Conservation (phyloP, 2,113 vertebrate species). For the Struthio camelus region DNA sequence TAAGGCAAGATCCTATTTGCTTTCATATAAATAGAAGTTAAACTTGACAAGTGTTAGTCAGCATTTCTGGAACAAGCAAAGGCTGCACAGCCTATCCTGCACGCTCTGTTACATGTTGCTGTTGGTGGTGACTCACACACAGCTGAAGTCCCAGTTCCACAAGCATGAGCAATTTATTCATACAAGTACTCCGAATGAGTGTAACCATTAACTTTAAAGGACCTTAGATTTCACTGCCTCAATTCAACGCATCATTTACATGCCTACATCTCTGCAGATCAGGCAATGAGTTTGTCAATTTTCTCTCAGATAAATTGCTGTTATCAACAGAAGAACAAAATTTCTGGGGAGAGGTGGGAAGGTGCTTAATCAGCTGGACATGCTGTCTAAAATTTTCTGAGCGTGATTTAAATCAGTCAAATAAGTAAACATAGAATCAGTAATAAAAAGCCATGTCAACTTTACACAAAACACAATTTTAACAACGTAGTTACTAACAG, state of each 20-base stretch:
- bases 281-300: neutral
- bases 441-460: neutral
- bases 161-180: neutral
- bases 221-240: neutral
- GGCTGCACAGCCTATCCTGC: neutral
- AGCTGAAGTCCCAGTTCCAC: neutral
- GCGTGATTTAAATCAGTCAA: neutral
- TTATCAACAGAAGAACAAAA: neutral
- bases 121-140: neutral
- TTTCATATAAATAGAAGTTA: slow-evolving; percentile 24
- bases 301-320: neutral
- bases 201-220: neutral
- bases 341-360: neutral
- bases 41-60: neutral
- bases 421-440: neutral
- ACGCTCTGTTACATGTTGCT: neutral
- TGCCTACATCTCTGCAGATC: neutral
- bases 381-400: neutral
- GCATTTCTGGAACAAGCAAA: neutral
- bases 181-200: neutral
- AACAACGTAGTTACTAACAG: neutral
- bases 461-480: neutral
- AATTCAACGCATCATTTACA: neutral
- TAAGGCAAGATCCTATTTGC: neutral
- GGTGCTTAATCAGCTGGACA: fast-evolving